A percentile compares a stretch with the other conserved stretches of the same genome.
phyloP scores from a whole-genome alignment of 2,797 vertebrate species.

The Manis pentadactyla region DNA sequence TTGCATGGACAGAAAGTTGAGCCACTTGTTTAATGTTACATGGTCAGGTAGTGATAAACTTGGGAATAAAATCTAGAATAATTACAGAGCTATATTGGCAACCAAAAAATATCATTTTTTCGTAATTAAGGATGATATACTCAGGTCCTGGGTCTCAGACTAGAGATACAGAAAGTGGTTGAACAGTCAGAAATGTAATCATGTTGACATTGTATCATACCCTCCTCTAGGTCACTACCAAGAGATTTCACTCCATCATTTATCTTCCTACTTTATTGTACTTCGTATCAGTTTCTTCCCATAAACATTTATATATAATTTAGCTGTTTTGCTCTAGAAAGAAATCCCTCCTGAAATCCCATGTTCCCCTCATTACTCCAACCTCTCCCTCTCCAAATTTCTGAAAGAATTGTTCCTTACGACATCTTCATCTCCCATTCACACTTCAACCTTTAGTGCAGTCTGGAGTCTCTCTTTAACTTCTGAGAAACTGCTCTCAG shows the following conservation, averaged over 20 bases:
- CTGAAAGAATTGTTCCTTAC: not conserved
- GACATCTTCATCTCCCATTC: not conserved
- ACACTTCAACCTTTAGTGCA: not conserved
- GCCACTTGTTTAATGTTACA: not conserved
- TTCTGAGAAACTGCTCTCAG: not conserved
- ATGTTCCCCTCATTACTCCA: not conserved
- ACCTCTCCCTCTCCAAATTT: not conserved
- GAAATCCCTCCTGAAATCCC: not conserved
- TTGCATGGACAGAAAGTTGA: not conserved
- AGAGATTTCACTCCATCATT: not conserved
- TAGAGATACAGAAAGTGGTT: not conserved
- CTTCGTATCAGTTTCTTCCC: not conserved
- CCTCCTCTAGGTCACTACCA: not conserved
- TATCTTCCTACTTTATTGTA: not conserved
- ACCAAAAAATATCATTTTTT: not conserved
- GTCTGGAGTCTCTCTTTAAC: not conserved
- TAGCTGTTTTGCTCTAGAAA: not conserved
- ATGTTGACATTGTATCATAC: not conserved
- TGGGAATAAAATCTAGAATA: constrained; percentile 36
- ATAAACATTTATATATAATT: not conserved
- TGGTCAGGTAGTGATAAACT: not conserved
- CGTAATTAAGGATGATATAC: not conserved
- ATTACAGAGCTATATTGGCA: not conserved
- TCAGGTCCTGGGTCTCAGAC: not conserved
- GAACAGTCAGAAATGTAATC: not conserved